Evolutionary conservation across 2,888 invertebrate species (phyloP).

Genomic region (Hartigia nigra): DNA sequence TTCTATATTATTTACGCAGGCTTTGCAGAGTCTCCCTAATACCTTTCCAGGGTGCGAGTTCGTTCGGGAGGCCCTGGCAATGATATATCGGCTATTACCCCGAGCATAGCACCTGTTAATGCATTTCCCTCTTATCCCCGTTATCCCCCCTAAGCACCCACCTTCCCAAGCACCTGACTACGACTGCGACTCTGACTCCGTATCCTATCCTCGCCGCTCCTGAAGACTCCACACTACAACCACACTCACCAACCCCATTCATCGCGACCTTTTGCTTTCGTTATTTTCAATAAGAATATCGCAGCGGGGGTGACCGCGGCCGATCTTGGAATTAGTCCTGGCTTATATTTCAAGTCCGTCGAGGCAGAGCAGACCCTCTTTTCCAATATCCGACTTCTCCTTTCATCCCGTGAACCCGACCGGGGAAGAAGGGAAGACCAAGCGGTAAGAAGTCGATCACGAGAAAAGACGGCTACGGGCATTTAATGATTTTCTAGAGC

Average conservation of each 20-base stretch:
- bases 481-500: background rate
- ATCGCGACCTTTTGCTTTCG: slow-evolving; percentile 45
- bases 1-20: slow-evolving; percentile 20
- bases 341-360: slow-evolving; percentile 38
- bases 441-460: background rate
- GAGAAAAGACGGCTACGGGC: background rate
- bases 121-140: slow-evolving; percentile 48
- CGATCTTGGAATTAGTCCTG: slow-evolving; percentile 37
- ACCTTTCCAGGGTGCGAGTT: slow-evolving; percentile 19
- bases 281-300: slow-evolving; percentile 49
- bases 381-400: slow-evolving; percentile 5
- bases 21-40: slow-evolving; percentile 6
- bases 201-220: slow-evolving; percentile 1
- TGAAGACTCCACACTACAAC: slow-evolving; percentile 10
- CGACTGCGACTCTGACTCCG: slow-evolving; percentile 27
- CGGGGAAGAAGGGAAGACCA: background rate
- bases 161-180: slow-evolving; percentile 51
- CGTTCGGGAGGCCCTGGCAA: slow-evolving; percentile 41
- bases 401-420: background rate
- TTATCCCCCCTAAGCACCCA: slow-evolving; percentile 42
- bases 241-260: slow-evolving; percentile 30
- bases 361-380: slow-evolving; percentile 1
- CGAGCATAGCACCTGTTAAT: slow-evolving; percentile 57
- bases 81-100: slow-evolving; percentile 59
- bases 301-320: slow-evolving; percentile 40